These are phyloP conservation scores for Perca schrenkii DNA, from an alignment of 2,113 vertebrate genomes.

Conservation along the genomic window DNA sequence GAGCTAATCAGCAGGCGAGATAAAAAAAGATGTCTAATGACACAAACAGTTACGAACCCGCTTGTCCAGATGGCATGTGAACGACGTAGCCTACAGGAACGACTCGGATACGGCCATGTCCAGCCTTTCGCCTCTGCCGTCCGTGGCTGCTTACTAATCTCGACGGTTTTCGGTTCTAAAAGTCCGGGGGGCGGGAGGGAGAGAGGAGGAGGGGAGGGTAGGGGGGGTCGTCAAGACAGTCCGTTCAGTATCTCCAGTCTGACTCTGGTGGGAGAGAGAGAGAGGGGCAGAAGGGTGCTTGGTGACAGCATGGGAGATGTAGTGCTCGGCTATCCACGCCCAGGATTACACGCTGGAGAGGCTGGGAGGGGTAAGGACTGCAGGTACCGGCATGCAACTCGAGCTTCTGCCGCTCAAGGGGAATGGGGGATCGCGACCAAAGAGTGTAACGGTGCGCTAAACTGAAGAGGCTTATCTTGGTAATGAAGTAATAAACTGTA, in stretches of 20 bases:
- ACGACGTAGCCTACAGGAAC: constrained; percentile 69
- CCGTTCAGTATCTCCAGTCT: constrained; percentile 87
- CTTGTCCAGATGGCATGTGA: constrained; percentile 79
- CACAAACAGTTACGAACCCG: constrained; percentile 84
- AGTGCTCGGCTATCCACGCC: constrained; percentile 85
- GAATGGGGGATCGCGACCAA: constrained; percentile 85
- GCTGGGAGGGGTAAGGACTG: constrained; percentile 84
- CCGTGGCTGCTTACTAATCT: constrained; percentile 82
- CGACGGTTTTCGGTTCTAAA: constrained; percentile 87
- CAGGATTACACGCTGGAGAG: constrained; percentile 70
- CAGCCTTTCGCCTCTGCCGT: constrained; percentile 75
- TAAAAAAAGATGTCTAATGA: constrained; percentile 80
- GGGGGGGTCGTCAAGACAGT: constrained; percentile 85
- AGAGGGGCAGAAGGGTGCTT: constrained; percentile 79
- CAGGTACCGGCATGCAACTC: constrained; percentile 86
- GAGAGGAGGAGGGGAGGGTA: constrained; percentile 31
- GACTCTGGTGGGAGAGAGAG: constrained; percentile 81
- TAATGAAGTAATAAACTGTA: constrained; percentile 80
- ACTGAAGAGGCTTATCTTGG: constrained; percentile 81
- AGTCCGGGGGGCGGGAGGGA: constrained; percentile 73
- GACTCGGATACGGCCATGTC: constrained; percentile 72
- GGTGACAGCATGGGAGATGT: constrained; percentile 84
- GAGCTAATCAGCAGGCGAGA: constrained; percentile 77
- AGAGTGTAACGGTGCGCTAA: constrained; percentile 86
- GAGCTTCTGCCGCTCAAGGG: constrained; percentile 86